Base-by-base conservation (phyloP, 2,113 vertebrate species). In the Urocynchramus pylzowi region DNA sequence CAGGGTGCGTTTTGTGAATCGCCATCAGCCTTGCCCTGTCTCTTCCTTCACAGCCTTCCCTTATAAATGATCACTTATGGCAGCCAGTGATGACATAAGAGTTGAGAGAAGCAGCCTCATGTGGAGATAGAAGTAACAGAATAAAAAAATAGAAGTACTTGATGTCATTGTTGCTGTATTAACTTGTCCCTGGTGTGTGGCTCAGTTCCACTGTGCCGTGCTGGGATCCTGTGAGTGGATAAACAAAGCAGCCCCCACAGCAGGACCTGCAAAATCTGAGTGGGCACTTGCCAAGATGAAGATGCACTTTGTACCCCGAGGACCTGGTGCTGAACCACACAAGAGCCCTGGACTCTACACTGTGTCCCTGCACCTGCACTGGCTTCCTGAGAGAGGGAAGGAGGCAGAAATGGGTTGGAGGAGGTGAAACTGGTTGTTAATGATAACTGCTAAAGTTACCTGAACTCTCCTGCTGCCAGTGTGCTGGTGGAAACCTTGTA, bases 1-100 rank as follows among this genome's bases (percentile, higher is more conserved):
- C 0, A 0, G 88, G 71, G 26, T 1, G 8, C 0, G 0, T 93
- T 79, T 45, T 0, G 0, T 61, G 24, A 6, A 19, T 70, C 4
- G 1, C 57, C 0, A 0, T 35, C 84, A 26, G 23, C 91, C 59
- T 78, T 61, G 54, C 64, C 71, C 65, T 14, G 4, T 50, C 52
- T 70, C 42, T 59, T 33, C 42, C 74, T 76, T 83, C 9, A 3
- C 53, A 57, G 52, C 76, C 79, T 45, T 71, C 42, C 76, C 54
- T 84, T 60, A 15, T 6, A 44, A 64, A 20, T 16, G 67, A 33
- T 30, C 0, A 0, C 35, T 79, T 1, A 0, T 47, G 63, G 49
- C 83, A 83, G 83, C 70, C 23, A 20, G 60, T 54, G 54, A 50
- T 35, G 54, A 83, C 82, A 68, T 41, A 65, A 53, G 73, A 59